Conservation (phyloP, 2,113 vertebrate genomes). For the Nannobrachium achirus region DNA sequence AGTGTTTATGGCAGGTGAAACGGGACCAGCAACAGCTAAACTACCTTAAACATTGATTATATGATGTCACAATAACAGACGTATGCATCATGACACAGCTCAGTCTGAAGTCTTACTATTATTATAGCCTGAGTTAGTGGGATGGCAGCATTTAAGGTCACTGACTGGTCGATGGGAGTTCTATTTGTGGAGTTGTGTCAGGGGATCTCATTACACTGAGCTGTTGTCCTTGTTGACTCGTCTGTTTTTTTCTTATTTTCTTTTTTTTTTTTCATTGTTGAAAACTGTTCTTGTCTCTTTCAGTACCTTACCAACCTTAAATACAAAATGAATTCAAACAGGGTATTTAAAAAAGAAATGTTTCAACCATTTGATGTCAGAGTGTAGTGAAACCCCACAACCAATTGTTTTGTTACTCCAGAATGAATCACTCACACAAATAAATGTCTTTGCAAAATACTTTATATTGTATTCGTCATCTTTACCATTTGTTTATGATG, state of each 20-base stretch:
- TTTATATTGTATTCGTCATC: background rate
- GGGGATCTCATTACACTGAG: slow-evolving; percentile 13
- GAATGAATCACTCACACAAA: slow-evolving; percentile 16
- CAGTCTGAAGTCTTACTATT: background rate
- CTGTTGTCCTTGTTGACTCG: background rate
- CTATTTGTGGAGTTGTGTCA: background rate
- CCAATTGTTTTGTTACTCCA: slow-evolving; percentile 17
- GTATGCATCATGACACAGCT: background rate
- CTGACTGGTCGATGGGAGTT: background rate
- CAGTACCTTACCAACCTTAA: background rate
- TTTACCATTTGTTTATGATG: too few species aligned
- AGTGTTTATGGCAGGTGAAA: too few species aligned
- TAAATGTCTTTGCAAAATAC: slow-evolving; percentile 44
- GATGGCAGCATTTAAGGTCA: background rate
- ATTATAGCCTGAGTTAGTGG: background rate
- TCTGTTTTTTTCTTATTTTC: too few species aligned
- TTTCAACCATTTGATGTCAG: background rate
- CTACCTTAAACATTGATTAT: background rate
- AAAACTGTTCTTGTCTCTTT: background rate
- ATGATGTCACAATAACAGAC: background rate
- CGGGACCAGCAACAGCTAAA: background rate
- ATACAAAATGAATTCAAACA: background rate
- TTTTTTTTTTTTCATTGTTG: slow-evolving; percentile 4
- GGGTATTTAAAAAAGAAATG: background rate
- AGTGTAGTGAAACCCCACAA: background rate